Conservation (phyloP, 2,797 vertebrate genomes). For the Enteromius treurensis region DNA sequence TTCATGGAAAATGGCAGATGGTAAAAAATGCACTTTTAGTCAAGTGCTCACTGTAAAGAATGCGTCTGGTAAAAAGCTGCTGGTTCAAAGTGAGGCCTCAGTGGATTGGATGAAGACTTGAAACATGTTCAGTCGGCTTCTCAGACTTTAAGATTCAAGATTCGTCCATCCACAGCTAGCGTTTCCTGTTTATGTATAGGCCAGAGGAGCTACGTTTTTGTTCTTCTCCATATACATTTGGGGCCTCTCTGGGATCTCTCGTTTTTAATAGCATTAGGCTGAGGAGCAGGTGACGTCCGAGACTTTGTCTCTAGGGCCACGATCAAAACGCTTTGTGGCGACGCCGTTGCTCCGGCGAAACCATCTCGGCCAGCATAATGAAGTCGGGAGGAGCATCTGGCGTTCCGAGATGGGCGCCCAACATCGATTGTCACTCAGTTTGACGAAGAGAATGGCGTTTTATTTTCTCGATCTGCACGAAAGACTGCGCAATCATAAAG, state of each 20-base stretch:
- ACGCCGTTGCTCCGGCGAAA: constrained; percentile 74
- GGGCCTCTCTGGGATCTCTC: constrained; percentile 44
- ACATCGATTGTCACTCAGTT: constrained; percentile 73
- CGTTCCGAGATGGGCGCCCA: constrained; percentile 68
- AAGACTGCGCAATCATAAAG: constrained; percentile 87
- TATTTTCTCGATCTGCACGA: constrained; percentile 76
- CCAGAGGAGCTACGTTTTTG: constrained; percentile 44
- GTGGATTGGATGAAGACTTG: neutral
- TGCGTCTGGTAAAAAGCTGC: neutral
- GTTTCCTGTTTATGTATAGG: constrained; percentile 56
- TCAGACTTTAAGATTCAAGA: constrained; percentile 46
- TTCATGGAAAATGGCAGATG: neutral
- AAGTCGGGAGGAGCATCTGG: constrained; percentile 90
- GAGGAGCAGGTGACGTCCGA: constrained; percentile 63
- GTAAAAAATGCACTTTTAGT: neutral
- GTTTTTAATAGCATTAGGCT: constrained; percentile 57
- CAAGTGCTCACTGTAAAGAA: neutral
- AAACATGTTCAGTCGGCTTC: neutral
- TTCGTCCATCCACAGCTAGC: constrained; percentile 41
- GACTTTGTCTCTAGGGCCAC: constrained; percentile 64
- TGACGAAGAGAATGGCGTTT: constrained; percentile 77
- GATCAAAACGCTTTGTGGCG: constrained; percentile 78
- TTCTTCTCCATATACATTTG: constrained; percentile 40
- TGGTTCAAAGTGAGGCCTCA: neutral
- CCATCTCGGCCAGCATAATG: constrained; percentile 78